These are phyloP conservation scores for Pteruthius melanotis DNA, from an alignment of 2,113 vertebrate species.

Conservation along the genomic window DNA sequence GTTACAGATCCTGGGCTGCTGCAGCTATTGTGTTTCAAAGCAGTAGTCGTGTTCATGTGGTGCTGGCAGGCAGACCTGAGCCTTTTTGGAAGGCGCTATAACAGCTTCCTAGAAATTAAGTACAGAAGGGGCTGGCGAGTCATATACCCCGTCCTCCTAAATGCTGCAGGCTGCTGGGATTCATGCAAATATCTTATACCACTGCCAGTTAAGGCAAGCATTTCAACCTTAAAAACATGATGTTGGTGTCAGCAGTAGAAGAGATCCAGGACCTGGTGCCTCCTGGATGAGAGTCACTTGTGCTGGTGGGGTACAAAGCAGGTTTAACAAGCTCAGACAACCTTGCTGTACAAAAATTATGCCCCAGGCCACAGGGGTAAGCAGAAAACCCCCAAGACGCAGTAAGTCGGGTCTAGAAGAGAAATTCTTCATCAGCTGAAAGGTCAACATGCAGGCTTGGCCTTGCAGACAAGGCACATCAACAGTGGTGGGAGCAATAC, in stretches of 20 bases:
- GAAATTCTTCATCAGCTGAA: neutral
- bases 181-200: neutral
- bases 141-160: neutral
- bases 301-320: neutral
- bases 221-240: neutral
- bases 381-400: neutral
- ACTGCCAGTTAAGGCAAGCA: neutral
- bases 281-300: neutral
- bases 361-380: neutral
- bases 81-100: neutral
- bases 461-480: neutral
- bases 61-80: constrained; percentile 16
- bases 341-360: neutral
- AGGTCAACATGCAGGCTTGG: neutral
- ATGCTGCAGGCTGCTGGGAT: neutral
- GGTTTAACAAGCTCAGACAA: neutral
- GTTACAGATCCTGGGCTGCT: neutral
- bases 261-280: neutral
- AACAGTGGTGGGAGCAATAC: fast-evolving
- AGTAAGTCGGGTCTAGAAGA: neutral
- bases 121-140: neutral
- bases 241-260: neutral
- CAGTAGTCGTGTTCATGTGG: constrained; percentile 9
- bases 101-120: constrained; percentile 52
- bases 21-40: constrained; percentile 48